A percentile compares a stretch with the other conserved stretches of the same genome.
phyloP scores from a whole-genome alignment of 2,113 vertebrate species.

The Lampris megalopsis region DNA sequence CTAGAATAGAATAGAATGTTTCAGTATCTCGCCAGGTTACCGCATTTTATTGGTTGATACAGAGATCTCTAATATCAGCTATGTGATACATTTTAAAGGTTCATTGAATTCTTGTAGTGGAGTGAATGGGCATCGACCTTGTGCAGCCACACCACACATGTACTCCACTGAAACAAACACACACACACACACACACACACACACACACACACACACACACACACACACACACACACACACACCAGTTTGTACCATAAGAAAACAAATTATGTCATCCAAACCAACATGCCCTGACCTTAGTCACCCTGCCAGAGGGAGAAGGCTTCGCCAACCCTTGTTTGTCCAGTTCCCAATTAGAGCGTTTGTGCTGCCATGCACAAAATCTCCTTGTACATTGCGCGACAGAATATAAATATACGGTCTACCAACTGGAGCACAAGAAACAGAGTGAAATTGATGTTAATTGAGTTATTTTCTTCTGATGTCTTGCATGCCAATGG shows the following conservation, averaged over 20 bases:
- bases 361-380: not conserved
- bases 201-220: slow-evolving; percentile 16
- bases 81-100: not conserved
- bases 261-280: not conserved
- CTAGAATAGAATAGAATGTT: no score
- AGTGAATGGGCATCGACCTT: not conserved
- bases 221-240: slow-evolving; percentile 5
- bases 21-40: no score
- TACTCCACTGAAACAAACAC: not conserved
- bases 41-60: no score
- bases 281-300: not conserved
- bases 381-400: no score
- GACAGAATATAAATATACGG: no score
- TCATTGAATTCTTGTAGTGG: not conserved
- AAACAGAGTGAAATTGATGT: not conserved
- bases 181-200: slow-evolving; percentile 11
- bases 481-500: not conserved
- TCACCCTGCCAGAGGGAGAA: not conserved
- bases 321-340: not conserved
- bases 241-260: not conserved
- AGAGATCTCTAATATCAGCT: no score
- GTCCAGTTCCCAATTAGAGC: not conserved
- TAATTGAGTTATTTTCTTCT: no score
- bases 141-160: not conserved
- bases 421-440: no score